Conservation (phyloP, 2,797 vertebrate genomes). For the Peromyscus aztecus region DNA sequence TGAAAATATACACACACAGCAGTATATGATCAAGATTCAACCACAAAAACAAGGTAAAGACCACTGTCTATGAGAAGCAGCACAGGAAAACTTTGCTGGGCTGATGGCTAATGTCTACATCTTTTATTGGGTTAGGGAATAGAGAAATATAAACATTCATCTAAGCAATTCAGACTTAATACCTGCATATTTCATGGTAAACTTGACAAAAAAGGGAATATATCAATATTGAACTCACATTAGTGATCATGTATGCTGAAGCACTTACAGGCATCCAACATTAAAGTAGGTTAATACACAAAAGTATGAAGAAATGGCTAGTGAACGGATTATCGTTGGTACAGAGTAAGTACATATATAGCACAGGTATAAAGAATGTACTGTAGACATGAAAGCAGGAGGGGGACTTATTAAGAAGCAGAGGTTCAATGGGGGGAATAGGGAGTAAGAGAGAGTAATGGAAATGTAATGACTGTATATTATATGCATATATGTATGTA, state of each 20-base stretch:
- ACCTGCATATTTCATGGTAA: neutral
- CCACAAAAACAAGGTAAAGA: neutral
- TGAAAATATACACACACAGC: neutral
- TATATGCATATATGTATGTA: neutral
- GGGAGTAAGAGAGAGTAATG: neutral
- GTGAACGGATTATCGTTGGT: neutral
- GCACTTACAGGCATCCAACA: slow-evolving; percentile 6
- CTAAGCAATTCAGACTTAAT: neutral
- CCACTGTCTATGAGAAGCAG: neutral
- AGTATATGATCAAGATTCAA: neutral
- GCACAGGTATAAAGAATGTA: neutral
- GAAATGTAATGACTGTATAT: neutral
- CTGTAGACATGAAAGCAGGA: neutral
- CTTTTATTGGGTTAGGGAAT: neutral
- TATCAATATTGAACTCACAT: neutral
- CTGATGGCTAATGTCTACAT: neutral
- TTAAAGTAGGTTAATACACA: neutral
- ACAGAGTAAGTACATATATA: neutral
- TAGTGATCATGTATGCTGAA: neutral
- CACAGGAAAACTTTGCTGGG: neutral
- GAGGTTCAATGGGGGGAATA: neutral
- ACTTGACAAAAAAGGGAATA: neutral
- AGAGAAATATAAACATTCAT: neutral
- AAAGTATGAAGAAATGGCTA: slow-evolving; percentile 8
- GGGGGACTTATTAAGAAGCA: neutral